These are phyloP conservation scores for Kryptolebias ocellatus DNA, from an alignment of 2,797 vertebrate genomes.

Conservation along the genomic window DNA sequence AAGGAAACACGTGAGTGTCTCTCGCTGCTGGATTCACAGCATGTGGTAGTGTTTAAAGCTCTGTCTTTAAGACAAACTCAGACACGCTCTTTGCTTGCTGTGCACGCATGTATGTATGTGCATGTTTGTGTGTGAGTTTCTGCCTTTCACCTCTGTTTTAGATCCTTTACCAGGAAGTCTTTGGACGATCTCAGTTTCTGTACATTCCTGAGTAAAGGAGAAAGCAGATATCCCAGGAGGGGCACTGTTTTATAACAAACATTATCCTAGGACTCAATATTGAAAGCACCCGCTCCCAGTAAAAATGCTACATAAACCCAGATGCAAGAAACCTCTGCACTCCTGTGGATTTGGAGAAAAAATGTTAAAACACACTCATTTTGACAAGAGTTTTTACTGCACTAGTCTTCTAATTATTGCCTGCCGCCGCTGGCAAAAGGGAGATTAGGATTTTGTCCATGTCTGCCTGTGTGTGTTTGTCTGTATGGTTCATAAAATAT, in stretches of 20 bases:
- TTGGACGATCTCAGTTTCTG: slow-evolving; percentile 62
- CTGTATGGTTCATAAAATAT: too few relatives aligned
- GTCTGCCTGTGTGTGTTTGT: too few relatives aligned
- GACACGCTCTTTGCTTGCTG: slow-evolving; percentile 15
- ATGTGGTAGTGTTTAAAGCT: slow-evolving; percentile 78
- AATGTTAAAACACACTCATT: slow-evolving; percentile 12
- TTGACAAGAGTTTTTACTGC: background rate
- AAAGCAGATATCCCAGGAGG: slow-evolving; percentile 66
- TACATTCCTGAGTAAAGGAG: slow-evolving; percentile 64
- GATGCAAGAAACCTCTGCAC: slow-evolving; percentile 28
- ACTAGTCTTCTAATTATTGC: background rate
- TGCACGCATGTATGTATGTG: slow-evolving; percentile 13
- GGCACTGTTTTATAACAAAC: slow-evolving; percentile 65
- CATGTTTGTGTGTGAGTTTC: slow-evolving; percentile 18
- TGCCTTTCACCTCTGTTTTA: slow-evolving; percentile 39
- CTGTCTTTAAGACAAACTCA: slow-evolving; percentile 58
- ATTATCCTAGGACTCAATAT: slow-evolving; percentile 38
- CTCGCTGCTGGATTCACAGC: slow-evolving; percentile 44
- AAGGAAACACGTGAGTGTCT: slow-evolving; percentile 22
- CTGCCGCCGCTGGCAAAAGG: too few relatives aligned
- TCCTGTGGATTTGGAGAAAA: slow-evolving; percentile 10
- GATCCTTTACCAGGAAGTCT: slow-evolving; percentile 51
- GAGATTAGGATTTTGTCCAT: too few relatives aligned
- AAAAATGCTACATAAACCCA: slow-evolving; percentile 34
- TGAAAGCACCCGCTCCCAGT: slow-evolving; percentile 37